These are phyloP conservation scores for Cottoperca gobio DNA, from an alignment of 2,797 vertebrate species.

Conservation along the genomic window DNA sequence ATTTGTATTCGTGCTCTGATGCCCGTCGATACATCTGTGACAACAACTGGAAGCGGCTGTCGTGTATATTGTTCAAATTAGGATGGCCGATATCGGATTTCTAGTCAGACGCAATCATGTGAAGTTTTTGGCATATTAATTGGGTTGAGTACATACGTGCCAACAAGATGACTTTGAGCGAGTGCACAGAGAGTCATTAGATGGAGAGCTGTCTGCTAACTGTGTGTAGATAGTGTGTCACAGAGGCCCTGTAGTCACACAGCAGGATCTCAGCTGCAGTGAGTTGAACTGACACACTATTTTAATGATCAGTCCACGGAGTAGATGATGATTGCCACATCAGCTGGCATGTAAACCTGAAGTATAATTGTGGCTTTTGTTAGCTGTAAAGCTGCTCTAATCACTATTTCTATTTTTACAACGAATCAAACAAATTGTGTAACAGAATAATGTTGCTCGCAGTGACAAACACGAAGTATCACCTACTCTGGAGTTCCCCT, in stretches of 20 bases:
- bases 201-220: conserved; percentile 44
- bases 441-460: background rate
- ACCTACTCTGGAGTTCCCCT: background rate
- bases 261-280: conserved; percentile 48
- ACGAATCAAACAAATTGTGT: conserved; percentile 12
- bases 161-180: conserved; percentile 57
- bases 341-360: conserved; percentile 14
- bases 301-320: conserved; percentile 63
- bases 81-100: conserved; percentile 56
- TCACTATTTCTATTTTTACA: conserved; percentile 3
- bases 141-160: conserved; percentile 61
- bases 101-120: conserved; percentile 44
- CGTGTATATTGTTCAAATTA: conserved; percentile 56
- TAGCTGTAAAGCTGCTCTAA: conserved; percentile 20
- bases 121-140: conserved; percentile 64
- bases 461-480: background rate
- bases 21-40: conserved; percentile 51
- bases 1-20: conserved; percentile 38
- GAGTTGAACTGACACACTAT: conserved; percentile 38
- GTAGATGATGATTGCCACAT: conserved; percentile 48
- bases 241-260: conserved; percentile 44
- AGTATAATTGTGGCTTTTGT: background rate
- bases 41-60: conserved; percentile 65
- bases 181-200: conserved; percentile 47
- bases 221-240: conserved; percentile 50